A percentile compares a stretch with the other conserved stretches of the same genome.
Conservation (phyloP, 2,797 vertebrate species). For the Champsocephalus esox region DNA sequence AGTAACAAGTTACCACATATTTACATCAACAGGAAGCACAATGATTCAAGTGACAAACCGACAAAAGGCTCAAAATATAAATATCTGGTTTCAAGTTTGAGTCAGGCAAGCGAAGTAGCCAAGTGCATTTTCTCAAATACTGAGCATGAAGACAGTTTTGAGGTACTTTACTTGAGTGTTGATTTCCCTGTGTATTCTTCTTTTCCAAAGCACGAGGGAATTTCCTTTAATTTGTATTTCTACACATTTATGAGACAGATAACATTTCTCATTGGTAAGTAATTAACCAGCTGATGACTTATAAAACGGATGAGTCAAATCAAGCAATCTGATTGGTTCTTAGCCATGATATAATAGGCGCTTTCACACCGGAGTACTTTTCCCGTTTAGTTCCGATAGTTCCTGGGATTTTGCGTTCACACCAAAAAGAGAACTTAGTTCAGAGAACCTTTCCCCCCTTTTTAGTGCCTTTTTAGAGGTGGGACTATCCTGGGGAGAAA, state of each 20-base stretch:
- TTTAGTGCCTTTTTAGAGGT: too few relatives aligned
- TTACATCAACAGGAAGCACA: not conserved
- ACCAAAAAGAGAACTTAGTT: too few relatives aligned
- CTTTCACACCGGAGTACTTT: too few relatives aligned
- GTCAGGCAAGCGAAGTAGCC: not conserved
- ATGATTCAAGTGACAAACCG: not conserved
- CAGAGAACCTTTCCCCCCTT: too few relatives aligned
- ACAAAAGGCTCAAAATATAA: not conserved
- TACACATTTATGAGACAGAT: not conserved
- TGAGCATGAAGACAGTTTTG: not conserved
- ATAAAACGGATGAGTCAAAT: not conserved
- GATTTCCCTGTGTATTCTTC: not conserved
- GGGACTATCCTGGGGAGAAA: too few relatives aligned
- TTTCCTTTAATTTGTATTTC: not conserved
- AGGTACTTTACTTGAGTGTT: not conserved
- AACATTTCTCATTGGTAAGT: not conserved
- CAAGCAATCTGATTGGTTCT: too few relatives aligned
- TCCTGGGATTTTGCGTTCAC: too few relatives aligned
- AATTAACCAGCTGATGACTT: not conserved
- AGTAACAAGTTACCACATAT: slow-evolving; percentile 47
- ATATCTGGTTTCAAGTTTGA: not conserved
- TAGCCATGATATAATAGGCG: too few relatives aligned
- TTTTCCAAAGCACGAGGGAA: not conserved
- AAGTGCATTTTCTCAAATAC: not conserved
- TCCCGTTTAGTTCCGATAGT: too few relatives aligned